These are phyloP conservation scores for Pelochelys cantorii DNA, from an alignment of 2,797 vertebrate species.

Conservation along the genomic window DNA sequence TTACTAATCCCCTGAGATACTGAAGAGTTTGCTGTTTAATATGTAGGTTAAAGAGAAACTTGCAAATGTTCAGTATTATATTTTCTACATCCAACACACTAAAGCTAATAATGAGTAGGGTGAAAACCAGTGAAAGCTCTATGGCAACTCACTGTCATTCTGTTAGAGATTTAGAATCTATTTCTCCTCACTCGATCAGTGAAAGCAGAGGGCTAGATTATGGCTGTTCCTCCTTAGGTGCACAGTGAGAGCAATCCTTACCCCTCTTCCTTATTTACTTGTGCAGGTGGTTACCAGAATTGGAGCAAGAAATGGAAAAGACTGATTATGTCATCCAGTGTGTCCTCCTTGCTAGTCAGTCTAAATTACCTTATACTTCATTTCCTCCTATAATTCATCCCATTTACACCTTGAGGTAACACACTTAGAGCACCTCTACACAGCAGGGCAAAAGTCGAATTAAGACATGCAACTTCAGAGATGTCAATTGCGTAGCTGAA, in stretches of 20 bases:
- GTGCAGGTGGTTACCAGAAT: background rate
- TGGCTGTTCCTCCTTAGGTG: conserved; percentile 21
- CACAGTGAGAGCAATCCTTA: background rate
- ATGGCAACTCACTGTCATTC: background rate
- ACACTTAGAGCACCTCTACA: background rate
- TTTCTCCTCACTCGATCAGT: background rate
- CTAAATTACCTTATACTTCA: conserved; percentile 38
- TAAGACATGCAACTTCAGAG: too few relatives aligned
- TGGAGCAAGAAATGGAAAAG: background rate
- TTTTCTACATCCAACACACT: conserved; percentile 21
- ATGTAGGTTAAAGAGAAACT: conserved; percentile 43
- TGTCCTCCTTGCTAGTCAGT: conserved; percentile 7
- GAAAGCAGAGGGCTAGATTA: conserved; percentile 3
- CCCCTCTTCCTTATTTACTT: background rate
- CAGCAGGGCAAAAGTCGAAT: too few relatives aligned
- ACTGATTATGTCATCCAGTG: background rate
- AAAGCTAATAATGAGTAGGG: conserved; percentile 15
- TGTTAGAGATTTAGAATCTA: too few relatives aligned
- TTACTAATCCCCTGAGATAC: background rate
- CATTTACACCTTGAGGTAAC: background rate
- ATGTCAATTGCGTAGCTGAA: too few relatives aligned
- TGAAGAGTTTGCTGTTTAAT: background rate
- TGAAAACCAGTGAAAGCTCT: conserved; percentile 36
- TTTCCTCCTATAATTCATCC: conserved; percentile 29
- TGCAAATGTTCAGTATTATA: background rate